These are phyloP conservation scores for Tokudaia tokunoshimensis DNA, from an alignment of 2,797 vertebrate species.

Conservation along the genomic window DNA sequence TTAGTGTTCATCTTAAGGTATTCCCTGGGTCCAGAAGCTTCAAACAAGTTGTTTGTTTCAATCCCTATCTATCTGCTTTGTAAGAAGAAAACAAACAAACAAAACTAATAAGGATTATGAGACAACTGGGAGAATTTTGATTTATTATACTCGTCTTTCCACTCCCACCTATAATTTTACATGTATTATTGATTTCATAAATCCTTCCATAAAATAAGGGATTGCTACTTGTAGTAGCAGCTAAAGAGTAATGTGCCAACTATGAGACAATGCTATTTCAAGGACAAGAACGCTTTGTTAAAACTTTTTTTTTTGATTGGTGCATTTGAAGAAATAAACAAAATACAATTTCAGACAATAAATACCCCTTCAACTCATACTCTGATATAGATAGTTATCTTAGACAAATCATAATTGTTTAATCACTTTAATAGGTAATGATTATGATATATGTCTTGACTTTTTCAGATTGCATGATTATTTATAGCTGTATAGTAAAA, in stretches of 20 bases:
- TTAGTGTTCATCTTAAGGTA: neutral
- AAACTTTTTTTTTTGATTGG: conserved; percentile 36
- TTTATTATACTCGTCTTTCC: neutral
- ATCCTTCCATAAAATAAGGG: conserved; percentile 8
- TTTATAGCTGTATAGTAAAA: conserved; percentile 13
- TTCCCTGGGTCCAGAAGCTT: neutral
- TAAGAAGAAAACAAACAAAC: neutral
- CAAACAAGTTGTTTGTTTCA: neutral
- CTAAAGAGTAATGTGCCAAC: conserved; percentile 43
- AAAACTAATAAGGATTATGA: conserved; percentile 16
- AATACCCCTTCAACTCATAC: conserved; percentile 19
- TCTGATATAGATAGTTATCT: neutral
- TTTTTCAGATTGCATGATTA: conserved; percentile 65
- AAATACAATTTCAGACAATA: conserved; percentile 16
- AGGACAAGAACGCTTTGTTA: neutral
- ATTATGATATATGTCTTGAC: conserved; percentile 47
- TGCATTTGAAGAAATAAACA: conserved; percentile 41
- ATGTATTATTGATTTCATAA: conserved; percentile 63
- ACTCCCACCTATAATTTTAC: conserved; percentile 17
- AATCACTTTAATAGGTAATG: conserved; percentile 70
- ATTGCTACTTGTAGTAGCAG: conserved; percentile 13
- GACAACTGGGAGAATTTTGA: neutral
- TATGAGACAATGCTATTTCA: conserved; percentile 53
- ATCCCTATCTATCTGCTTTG: neutral
- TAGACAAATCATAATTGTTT: conserved; percentile 60